A percentile compares a stretch with the other conserved stretches of the same genome.
phyloP scores from a whole-genome alignment of 2,888 invertebrate species.

The Chrysopilus asiliformis region DNA sequence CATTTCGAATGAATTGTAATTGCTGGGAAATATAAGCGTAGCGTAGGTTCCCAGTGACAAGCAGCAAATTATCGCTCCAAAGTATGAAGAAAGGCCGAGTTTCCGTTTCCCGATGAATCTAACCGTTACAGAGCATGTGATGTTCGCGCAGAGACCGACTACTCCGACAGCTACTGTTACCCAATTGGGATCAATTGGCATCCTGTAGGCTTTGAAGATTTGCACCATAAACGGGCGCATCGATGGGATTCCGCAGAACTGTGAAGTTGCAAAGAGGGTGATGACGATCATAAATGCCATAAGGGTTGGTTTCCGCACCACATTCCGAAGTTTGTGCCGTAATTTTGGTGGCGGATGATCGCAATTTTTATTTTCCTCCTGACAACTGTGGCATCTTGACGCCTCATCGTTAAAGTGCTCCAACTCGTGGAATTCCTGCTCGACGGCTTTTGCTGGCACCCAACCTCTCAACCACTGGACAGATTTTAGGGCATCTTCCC shows the following conservation, averaged over 20 bases:
- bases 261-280: slow-evolving; percentile 41
- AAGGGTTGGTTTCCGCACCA: slow-evolving; percentile 40
- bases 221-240: slow-evolving; percentile 45
- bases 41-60: slow-evolving; percentile 37
- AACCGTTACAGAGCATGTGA: slow-evolving; percentile 35
- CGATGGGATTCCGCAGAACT: slow-evolving; percentile 39
- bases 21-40: slow-evolving; percentile 25
- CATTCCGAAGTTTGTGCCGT: slow-evolving; percentile 22
- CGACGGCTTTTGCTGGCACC: slow-evolving; percentile 16
- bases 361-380: slow-evolving; percentile 16
- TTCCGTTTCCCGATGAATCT: slow-evolving; percentile 39
- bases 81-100: slow-evolving; percentile 36
- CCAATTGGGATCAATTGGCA: slow-evolving; percentile 32
- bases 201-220: slow-evolving; percentile 34
- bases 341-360: slow-evolving; percentile 27
- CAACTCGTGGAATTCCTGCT: slow-evolving; percentile 17
- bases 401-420: slow-evolving; percentile 15
- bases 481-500: slow-evolving; percentile 40
- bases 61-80: slow-evolving; percentile 35
- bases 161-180: slow-evolving; percentile 41
- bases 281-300: slow-evolving; percentile 41
- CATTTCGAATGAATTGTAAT: slow-evolving; percentile 37
- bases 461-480: slow-evolving; percentile 42
- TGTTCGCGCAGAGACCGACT: slow-evolving; percentile 36
- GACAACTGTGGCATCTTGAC: slow-evolving; percentile 15